Base-by-base conservation (phyloP, 2,888 invertebrate species). In the Diogma glabrata region DNA sequence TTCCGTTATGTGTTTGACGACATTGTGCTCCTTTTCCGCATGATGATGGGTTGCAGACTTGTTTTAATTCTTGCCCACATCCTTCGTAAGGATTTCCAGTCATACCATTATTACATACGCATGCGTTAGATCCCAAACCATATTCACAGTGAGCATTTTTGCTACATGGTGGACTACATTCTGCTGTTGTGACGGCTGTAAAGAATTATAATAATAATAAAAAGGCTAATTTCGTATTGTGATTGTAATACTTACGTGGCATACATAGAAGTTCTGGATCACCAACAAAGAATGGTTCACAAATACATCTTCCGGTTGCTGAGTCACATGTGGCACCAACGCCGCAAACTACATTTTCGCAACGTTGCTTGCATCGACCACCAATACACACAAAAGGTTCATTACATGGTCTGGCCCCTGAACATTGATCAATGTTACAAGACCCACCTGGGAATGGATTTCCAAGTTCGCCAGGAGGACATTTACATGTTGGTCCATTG, bases 381-480 rank as follows among this genome's bases (percentile, higher is more conserved):
- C 85, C 81, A 55, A 93, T 84, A 64, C 92, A 93, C 2, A 87
- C 78, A 60, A 85, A 79, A 0, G 87, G 86, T 47, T 82, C 80
- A 24, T 78, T 79, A 60, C 92, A 92, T 1, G 87, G 86, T 49
- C 82, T 73, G 0, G 79, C 77, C 3, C 82, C 74, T 0, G 87
- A 87, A 66, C 92, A 92, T 50, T 87, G 75, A 67, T 91, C 91
- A 49, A 85, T 82, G 51, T 76, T 75, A 63, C 93, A 93, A 51
- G 76, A 77, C 33, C 92, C 93, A 22, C 93, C 93, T 2, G 91
- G 87, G 73, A 92, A 93, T 7, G 93, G 91, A 71, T 93, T 92
- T 17, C 92, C 92, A 52, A 82, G 78, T 66, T 83, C 85, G 46
- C 90, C 90, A 64, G 89, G 87, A 3, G 84, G 78, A 62, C 92